Evolutionary conservation across 2,797 vertebrate genomes (phyloP).

Genomic region (Coranthus polyacanthus): DNA sequence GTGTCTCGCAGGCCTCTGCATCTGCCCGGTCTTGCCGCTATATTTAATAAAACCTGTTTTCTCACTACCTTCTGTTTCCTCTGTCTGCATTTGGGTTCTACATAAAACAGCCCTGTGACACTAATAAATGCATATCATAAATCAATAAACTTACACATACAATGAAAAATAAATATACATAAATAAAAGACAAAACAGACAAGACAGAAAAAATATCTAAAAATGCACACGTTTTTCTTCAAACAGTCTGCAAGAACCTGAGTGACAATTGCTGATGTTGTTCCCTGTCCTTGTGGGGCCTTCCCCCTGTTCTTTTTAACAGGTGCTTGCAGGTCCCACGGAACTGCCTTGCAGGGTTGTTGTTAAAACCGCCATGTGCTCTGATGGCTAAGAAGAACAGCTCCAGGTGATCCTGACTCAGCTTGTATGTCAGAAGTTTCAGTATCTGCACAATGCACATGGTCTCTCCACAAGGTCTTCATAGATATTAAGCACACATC

Average conservation of each 20-base stretch:
- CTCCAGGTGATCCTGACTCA: constrained; percentile 15
- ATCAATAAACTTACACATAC: too few relatives aligned
- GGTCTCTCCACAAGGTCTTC: constrained; percentile 7
- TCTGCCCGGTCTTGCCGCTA: too few relatives aligned
- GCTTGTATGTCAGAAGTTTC: constrained; percentile 4
- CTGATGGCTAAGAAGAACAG: background rate
- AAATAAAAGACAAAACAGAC: too few relatives aligned
- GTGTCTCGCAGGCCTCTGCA: too few relatives aligned
- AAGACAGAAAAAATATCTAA: too few relatives aligned
- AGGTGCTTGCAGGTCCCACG: background rate
- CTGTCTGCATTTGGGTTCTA: too few relatives aligned
- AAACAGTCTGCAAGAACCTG: background rate
- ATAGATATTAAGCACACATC: background rate
- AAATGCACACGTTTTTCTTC: background rate
- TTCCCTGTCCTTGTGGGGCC: background rate
- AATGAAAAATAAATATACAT: too few relatives aligned
- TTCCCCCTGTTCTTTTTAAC: background rate
- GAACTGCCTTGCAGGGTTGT: background rate
- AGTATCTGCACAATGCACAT: background rate
- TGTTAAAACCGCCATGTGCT: too few relatives aligned
- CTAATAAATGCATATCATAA: too few relatives aligned
- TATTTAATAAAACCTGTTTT: too few relatives aligned
- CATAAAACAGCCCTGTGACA: too few relatives aligned
- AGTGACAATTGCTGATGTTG: background rate
- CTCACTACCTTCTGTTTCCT: too few relatives aligned